Evolutionary conservation across 2,888 invertebrate species (phyloP), one percentile per base, ranked within the genome.

Genomic region (Pelosia muscerda): DNA sequence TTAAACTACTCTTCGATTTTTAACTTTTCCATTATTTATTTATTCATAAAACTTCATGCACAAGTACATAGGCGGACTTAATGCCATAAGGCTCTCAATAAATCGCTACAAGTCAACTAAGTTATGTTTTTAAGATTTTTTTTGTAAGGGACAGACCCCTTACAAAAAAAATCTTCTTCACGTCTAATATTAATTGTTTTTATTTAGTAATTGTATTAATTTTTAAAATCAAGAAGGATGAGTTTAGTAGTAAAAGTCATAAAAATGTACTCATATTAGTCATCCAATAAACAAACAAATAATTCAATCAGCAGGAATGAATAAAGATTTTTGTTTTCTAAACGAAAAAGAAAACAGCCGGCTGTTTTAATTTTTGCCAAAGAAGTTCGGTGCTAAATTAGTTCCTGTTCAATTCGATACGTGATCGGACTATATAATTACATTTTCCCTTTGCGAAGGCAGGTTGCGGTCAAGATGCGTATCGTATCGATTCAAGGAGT

Each of bases 361-460:
- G 42, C 65, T 68, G 69, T 78, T 79, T 63, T 75, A 78, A 78
- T 79, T 81, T 81, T 79, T 76, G 56, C 69, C 60, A 87, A 90
- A 88, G 88, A 90, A 89, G 86, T 89, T 87, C 81, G 82, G 84
- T 81, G 81, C 87, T 89, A 92, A 93, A 93, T 94, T 93, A 93
- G 93, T 94, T 93, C 91, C 86, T 87, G 88, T 90, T 89, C 91
- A 87, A 87, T 81, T 79, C 78, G 80, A 79, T 87, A 93, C 93
- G 94, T 94, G 94, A 88, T 83, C 88, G 80, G 92, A 84, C 86
- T 93, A 83, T 88, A 90, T 92, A 93, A 93, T 94, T 92, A 89
- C 85, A 88, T 88, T 86, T 89, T 87, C 86, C 89, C 83, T 82
- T 84, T 85, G 81, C 75, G 79, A 76, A 81, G 85, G 74, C 84